Evolutionary conservation across 2,888 invertebrate species (phyloP).

Genomic region (Caenorhabditis panamensis): DNA sequence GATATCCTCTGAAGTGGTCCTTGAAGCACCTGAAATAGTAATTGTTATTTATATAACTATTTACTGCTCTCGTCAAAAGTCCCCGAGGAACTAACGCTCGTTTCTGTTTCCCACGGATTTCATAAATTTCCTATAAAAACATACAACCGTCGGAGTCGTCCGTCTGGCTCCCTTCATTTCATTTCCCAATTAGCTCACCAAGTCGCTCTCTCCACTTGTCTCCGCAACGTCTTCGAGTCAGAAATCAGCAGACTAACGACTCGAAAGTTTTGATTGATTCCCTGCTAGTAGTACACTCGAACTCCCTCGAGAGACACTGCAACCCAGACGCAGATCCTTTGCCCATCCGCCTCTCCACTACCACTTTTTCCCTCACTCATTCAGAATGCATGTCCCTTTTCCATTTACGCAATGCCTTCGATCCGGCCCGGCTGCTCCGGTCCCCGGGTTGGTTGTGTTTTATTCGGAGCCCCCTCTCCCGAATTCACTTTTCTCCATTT

Average conservation of each 20-base stretch:
- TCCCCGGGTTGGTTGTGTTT: constrained; percentile 12
- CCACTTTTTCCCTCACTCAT: constrained; percentile 48
- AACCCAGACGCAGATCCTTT: background rate
- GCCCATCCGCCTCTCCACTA: constrained; percentile 3
- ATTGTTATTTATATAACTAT: background rate
- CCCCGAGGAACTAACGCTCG: background rate
- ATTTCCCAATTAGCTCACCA: background rate
- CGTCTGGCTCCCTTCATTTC: background rate
- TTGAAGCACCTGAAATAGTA: background rate
- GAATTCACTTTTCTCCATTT: constrained; percentile 27
- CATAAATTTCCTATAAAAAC: constrained; percentile 8
- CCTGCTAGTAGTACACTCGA: constrained; percentile 39
- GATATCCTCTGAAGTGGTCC: background rate
- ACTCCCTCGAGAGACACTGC: constrained; percentile 41
- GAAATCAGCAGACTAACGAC: constrained; percentile 9
- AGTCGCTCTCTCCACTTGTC: background rate
- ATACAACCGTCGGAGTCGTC: background rate
- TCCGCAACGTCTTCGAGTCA: background rate
- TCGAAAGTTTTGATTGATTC: constrained; percentile 53
- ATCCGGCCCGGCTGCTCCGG: constrained; percentile 1
- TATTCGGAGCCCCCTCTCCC: constrained; percentile 18
- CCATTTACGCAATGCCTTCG: constrained; percentile 41
- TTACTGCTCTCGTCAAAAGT: background rate
- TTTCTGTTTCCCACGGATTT: constrained; percentile 5
- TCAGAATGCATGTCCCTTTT: constrained; percentile 58